Percentiles rank a stretch among this genome's conserved stretches.
These are phyloP conservation scores for Acinonyx jubatus DNA, from an alignment of 2,113 vertebrate genomes.

Conservation along the genomic window DNA sequence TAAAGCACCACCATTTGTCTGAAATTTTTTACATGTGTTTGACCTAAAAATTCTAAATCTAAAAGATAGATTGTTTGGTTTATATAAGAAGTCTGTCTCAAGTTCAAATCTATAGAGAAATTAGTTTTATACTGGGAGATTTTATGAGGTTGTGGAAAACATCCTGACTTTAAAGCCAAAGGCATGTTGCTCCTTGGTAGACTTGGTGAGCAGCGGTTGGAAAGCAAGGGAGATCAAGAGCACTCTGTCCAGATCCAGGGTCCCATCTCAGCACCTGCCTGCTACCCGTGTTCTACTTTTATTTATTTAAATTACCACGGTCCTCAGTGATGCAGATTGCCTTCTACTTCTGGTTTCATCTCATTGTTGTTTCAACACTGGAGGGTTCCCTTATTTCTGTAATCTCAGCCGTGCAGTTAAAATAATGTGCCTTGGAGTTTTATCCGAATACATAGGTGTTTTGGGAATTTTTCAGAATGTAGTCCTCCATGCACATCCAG, in stretches of 20 bases:
- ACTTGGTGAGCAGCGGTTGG: neutral
- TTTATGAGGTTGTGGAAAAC: neutral
- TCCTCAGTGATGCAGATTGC: neutral
- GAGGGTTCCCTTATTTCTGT: neutral
- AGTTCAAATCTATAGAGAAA: neutral
- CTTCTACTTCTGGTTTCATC: neutral
- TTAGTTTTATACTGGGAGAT: neutral
- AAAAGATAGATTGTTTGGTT: neutral
- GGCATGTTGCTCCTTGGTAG: neutral
- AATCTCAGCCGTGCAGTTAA: neutral
- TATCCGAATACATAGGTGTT: neutral
- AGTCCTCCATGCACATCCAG: neutral
- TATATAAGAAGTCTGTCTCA: neutral
- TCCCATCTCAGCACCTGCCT: neutral
- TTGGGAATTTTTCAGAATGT: neutral
- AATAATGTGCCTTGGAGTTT: neutral
- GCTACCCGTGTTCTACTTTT: neutral
- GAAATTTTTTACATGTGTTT: neutral
- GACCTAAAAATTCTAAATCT: neutral
- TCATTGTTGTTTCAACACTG: neutral
- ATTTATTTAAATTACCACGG: neutral
- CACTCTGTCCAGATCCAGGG: neutral
- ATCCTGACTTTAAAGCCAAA: neutral
- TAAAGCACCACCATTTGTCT: neutral
- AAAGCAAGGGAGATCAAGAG: neutral